Evolutionary conservation across 2,113 vertebrate genomes (phyloP), one percentile per base, ranked within the genome.

Genomic region (Orthochromis malagaraziensis): DNA sequence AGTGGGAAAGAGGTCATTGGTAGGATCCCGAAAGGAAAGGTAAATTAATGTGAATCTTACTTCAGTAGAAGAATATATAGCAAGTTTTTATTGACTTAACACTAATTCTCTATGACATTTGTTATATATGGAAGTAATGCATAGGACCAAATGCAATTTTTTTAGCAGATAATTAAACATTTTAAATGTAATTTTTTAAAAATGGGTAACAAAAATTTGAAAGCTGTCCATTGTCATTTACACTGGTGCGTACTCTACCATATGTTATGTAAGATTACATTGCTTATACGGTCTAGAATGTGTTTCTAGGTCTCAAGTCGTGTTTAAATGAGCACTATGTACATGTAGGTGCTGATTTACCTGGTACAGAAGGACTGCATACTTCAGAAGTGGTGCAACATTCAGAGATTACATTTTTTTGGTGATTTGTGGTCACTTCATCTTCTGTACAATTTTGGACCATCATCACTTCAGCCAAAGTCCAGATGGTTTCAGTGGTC

Each of bases 11-110:
- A 99, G 95, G 96, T 99, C 17, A 95, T 98, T 1, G 99, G 98
- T 29, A 96, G 97, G 93, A 99, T 99, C 85, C 98, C 98, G 2
- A 98, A 98, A 96, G 99, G 98, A 96, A 99, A 99, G 98, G 99
- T 97, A 95, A 83, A 57, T 16, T 11, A 80, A 54, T 14, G 13
- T 33, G 19, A 45, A 29, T 45, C 16, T 77, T 77, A 77, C 70
- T 7, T 47, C 21, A 26, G 9, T 73, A 5, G 21, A 47, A 49
- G 42, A 47, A 49, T 49, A 29, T 49, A 29, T 45, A 75, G 68
- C 6, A 29, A 6, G 26, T 65, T 77, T 12, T 49, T 77, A 49
- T 19, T 49, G 16, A 49, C 42, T 19, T 63, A 63, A 33, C 29
- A 63, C 58, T 63, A 63, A 33, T 33, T 29, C 29, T 63, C 9